These are phyloP conservation scores for Lanistes nyassanus DNA, from an alignment of 1,140 invertebrate genomes.

Conservation along the genomic window DNA sequence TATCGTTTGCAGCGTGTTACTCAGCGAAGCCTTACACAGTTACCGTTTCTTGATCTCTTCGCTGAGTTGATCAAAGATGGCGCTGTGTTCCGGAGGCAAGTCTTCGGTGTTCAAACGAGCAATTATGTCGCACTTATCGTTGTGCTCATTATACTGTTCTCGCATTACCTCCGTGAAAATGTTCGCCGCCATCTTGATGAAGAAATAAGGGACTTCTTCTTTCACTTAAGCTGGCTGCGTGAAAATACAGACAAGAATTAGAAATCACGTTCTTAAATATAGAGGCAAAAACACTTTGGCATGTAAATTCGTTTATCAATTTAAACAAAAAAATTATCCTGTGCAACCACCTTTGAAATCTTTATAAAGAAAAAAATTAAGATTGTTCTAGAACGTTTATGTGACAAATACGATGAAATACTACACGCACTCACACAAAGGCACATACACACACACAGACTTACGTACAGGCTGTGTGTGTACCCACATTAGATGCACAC, in stretches of 20 bases:
- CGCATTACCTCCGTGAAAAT: not conserved
- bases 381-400: too few relatives aligned
- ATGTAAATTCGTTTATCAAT: not conserved
- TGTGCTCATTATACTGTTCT: not conserved
- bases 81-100: not conserved
- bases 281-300: not conserved
- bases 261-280: not conserved
- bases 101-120: constrained; percentile 2
- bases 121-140: constrained; percentile 11
- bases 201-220: not conserved
- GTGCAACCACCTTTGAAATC: not conserved
- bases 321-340: not conserved
- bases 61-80: constrained; percentile 12
- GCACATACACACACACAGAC: not conserved
- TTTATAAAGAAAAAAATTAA: not conserved
- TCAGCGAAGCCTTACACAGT: not conserved
- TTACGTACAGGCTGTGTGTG: too few relatives aligned
- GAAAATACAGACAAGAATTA: not conserved
- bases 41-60: constrained; percentile 19
- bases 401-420: not conserved
- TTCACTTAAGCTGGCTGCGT: too few relatives aligned
- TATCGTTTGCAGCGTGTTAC: too few relatives aligned
- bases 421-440: constrained; percentile 9
- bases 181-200: not conserved
- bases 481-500: too few relatives aligned